These are phyloP conservation scores for Bradypodion ventrale DNA, from an alignment of 2,797 vertebrate genomes.

Conservation along the genomic window DNA sequence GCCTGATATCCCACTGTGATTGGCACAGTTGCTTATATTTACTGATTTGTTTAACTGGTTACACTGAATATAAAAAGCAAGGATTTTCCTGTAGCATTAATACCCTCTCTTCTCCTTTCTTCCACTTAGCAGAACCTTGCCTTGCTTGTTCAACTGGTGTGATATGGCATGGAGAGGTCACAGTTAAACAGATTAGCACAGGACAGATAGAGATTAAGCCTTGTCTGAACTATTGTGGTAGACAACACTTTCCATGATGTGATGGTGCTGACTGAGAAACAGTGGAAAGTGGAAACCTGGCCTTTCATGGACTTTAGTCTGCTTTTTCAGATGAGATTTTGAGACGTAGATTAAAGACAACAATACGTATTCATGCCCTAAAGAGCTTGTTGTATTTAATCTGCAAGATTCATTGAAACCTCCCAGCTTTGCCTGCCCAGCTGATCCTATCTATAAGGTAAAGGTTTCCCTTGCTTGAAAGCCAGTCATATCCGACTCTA, in stretches of 20 bases:
- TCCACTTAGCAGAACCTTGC: not conserved
- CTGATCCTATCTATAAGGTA: too few species aligned
- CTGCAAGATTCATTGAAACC: too few species aligned
- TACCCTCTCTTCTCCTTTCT: not conserved
- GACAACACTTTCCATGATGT: conserved; percentile 19
- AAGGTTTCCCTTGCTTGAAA: too few species aligned
- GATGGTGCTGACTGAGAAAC: not conserved
- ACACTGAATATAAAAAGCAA: conserved; percentile 6
- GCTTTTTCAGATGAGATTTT: too few species aligned
- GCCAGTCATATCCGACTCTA: too few species aligned
- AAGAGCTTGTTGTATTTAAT: too few species aligned
- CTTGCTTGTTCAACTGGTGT: not conserved
- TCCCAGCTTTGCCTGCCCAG: too few species aligned
- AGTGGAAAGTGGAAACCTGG: not conserved
- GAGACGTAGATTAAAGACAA: too few species aligned
- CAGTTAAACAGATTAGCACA: conserved; percentile 27
- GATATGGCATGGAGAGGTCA: conserved; percentile 23
- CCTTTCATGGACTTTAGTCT: too few species aligned
- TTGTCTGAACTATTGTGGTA: conserved; percentile 1
- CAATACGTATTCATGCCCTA: too few species aligned
- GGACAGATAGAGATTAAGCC: conserved; percentile 22
- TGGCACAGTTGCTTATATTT: conserved; percentile 3
- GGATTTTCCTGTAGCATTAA: not conserved
- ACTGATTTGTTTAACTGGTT: conserved; percentile 32
- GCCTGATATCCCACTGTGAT: not conserved